Evolutionary conservation across 2,888 invertebrate genomes (phyloP), one percentile per base, ranked within the genome.

Genomic region (Synergus japonicus): DNA sequence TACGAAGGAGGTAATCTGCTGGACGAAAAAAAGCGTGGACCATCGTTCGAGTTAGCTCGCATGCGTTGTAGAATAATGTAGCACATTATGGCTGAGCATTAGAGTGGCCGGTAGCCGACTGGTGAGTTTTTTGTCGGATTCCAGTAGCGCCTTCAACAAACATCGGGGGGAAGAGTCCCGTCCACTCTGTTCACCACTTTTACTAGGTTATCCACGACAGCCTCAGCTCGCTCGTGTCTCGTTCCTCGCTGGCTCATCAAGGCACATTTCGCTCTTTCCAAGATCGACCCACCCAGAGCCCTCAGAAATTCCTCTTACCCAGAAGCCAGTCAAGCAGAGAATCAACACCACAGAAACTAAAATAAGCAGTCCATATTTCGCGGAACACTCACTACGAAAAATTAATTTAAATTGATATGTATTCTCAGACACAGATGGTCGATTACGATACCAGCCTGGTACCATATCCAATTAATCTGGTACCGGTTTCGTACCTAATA

Each of bases 131-230:
- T 90, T 88, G 88, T 87, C 87, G 89, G 88, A 90, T 90, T 90
- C 90, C 90, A 89, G 90, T 90, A 90, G 90, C 90, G 89, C 90
- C 90, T 89, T 89, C 89, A 88, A 90, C 89, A 90, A 90, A 90
- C 89, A 89, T 88, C 88, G 85, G 79, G 82, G 85, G 83, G 80
- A 80, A 80, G 84, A 82, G 84, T 83, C 80, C 84, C 84, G 80
- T 82, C 82, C 83, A 77, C 81, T 29, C 83, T 83, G 86, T 87
- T 86, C 86, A 79, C 86, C 85, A 86, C 88, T 89, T 88, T 89
- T 89, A 88, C 89, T 88, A 89, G 88, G 86, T 89, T 89, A 87
- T 87, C 85, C 86, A 83, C 78, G 87, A 88, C 84, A 84, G 85
- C 84, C 29, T 29, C 29, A 29, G 29, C 86, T 84, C 84, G 85